Base-by-base conservation (phyloP, 2,888 invertebrate species). In the Geophilus truncorum region DNA sequence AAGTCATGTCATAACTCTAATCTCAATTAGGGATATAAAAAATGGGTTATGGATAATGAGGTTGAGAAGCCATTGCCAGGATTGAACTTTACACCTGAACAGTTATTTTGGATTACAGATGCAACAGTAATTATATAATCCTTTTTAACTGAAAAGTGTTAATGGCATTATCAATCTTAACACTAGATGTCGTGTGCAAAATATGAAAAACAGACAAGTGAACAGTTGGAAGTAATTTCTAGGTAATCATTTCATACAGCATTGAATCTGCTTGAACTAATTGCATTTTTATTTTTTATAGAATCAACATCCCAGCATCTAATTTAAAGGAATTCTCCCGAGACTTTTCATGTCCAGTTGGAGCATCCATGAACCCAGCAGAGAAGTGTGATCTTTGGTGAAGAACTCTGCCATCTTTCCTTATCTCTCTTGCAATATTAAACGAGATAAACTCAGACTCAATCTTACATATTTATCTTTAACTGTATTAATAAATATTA, bases 81-180 rank as follows among this genome's bases (percentile, higher is more conserved):
- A 36, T 83, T 87, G 36, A 83, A 85, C 77, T 86, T 84, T 81
- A 84, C 85, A 0, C 84, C 85, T 18, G 84, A 86, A 2, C 86
- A 87, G 83, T 83, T 87, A 70, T 87, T 87, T 83, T 87, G 87
- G 84, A 85, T 86, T 78, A 85, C 85, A 62, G 87, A 86, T 82
- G 86, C 86, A 36, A 87, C 87, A 85, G 86, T 87, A 83, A 78
- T 21, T 62, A 15, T 23, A 21, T n/a, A 62, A n/a, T n/a, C 10
- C 57, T 10, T 1, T 62, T 10, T 21, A 1, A 21, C 57, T 6
- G 6, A 21, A 62, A 1, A 10, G 12, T 57, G 10, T 21, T 10
- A 62, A 23, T 62, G 6, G 15, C 18, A 62, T n/a, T n/a, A 23
- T n/a, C 15, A 15, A 18, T 40, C 18, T 5, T 1, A n/a, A 18